phyloP scores from a whole-genome alignment of 2,888 invertebrate genomes.

The Calliopum simillimum region DNA sequence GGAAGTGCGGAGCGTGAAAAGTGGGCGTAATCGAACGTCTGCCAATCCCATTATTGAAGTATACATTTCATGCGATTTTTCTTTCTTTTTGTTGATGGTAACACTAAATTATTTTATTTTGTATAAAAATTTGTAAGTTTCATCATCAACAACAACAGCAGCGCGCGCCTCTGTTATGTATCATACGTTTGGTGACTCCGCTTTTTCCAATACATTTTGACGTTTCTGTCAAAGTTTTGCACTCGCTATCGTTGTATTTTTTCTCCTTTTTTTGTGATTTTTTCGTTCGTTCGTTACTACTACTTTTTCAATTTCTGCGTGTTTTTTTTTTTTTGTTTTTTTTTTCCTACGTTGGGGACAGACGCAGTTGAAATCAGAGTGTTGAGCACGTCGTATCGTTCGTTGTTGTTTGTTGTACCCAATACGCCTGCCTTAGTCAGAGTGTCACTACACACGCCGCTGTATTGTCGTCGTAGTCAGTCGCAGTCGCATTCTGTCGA shows the following conservation, averaged over 20 bases:
- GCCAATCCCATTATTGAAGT: too few species aligned
- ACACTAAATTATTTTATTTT: neutral
- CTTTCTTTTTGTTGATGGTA: too few species aligned
- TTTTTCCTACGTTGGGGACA: neutral
- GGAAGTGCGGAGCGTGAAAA: too few species aligned
- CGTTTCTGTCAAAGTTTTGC: too few species aligned
- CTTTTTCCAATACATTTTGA: too few species aligned
- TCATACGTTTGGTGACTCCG: neutral
- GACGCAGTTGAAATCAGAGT: constrained; percentile 13
- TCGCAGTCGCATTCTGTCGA: neutral
- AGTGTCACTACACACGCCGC: neutral
- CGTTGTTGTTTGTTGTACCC: neutral
- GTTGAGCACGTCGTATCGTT: constrained; percentile 11
- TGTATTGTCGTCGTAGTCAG: constrained; percentile 2
- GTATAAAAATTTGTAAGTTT: neutral
- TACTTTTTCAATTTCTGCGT: too few species aligned
- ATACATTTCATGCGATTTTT: too few species aligned
- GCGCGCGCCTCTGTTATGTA: neutral
- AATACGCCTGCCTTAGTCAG: constrained; percentile 17
- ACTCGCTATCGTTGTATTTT: too few species aligned
- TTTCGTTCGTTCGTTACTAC: too few species aligned
- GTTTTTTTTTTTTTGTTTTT: neutral
- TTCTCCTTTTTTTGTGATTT: too few species aligned
- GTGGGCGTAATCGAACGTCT: too few species aligned
- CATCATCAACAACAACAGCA: constrained; percentile 12